Conservation (phyloP, 2,113 vertebrate genomes). For the Sigmodon hispidus region DNA sequence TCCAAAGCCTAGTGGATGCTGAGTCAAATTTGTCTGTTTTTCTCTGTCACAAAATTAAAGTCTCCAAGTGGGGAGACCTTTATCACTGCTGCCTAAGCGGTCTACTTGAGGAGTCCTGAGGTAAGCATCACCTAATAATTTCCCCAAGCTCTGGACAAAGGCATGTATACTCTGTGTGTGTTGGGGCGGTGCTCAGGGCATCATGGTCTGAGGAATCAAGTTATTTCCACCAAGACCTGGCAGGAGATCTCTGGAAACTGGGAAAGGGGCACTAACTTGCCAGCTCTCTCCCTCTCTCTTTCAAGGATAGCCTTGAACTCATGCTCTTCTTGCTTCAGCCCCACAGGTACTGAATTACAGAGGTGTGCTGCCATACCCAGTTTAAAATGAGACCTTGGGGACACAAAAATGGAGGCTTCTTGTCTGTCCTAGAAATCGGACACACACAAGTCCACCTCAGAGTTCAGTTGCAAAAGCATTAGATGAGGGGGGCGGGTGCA, state of each 20-base stretch:
- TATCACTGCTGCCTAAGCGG: neutral
- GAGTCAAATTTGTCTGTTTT: constrained; percentile 36
- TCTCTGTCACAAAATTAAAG: neutral
- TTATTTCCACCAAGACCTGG: neutral
- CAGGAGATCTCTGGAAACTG: neutral
- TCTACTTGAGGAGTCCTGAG: fast-evolving
- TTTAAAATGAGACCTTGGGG: neutral
- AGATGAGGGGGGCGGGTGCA: no score
- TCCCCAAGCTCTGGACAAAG: neutral
- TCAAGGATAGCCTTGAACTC: neutral
- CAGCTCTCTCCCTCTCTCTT: neutral
- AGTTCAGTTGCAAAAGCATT: fast-evolving
- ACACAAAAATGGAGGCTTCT: neutral
- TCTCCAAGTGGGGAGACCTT: neutral
- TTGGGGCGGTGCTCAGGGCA: neutral
- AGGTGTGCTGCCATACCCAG: no score
- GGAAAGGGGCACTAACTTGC: neutral
- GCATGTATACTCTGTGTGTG: neutral
- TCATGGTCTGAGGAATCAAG: neutral
- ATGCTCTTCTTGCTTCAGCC: neutral
- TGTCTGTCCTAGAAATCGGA: neutral
- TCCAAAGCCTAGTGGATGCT: neutral
- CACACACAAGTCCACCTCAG: neutral
- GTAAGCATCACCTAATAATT: neutral
- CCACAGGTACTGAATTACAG: neutral